Percentiles rank a stretch among this genome's conserved stretches.
phyloP scores from a whole-genome alignment of 1,140 invertebrate genomes.

The Homarus americanus region DNA sequence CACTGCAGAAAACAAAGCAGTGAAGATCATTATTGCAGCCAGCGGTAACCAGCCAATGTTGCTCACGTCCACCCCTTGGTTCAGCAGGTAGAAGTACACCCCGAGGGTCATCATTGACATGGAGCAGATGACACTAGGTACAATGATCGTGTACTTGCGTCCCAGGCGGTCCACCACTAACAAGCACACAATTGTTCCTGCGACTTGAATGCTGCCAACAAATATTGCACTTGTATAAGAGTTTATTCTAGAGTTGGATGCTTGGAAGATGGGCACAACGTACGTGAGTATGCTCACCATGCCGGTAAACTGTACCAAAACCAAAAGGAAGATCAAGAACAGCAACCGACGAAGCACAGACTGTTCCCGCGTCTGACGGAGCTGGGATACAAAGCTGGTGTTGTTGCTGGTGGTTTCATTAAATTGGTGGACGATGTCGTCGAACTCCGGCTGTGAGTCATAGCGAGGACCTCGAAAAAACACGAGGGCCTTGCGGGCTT shows the following conservation, averaged over 20 bases:
- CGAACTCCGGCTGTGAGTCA: constrained; percentile 38
- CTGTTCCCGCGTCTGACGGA: constrained; percentile 46
- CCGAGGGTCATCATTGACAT: constrained; percentile 49
- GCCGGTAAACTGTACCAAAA: constrained; percentile 67
- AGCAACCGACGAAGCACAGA: constrained; percentile 48
- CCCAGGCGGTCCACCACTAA: constrained; percentile 56
- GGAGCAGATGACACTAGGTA: constrained; percentile 28
- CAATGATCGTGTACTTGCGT: constrained; percentile 35
- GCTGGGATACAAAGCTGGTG: constrained; percentile 41
- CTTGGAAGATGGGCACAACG: constrained; percentile 67
- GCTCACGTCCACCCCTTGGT: not conserved
- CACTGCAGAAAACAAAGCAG: constrained; percentile 38
- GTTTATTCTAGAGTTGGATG: constrained; percentile 43
- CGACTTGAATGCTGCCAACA: constrained; percentile 50
- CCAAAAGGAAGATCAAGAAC: constrained; percentile 56
- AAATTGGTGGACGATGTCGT: constrained; percentile 50
- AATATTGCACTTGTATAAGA: constrained; percentile 56
- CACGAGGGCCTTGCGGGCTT: constrained; percentile 55
- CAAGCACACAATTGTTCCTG: constrained; percentile 52
- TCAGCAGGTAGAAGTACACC: constrained; percentile 61
- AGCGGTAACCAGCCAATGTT: constrained; percentile 63
- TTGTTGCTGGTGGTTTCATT: constrained; percentile 17
- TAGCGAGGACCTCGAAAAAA: constrained; percentile 62
- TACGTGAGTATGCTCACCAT: constrained; percentile 65
- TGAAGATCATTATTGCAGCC: constrained; percentile 49